phyloP scores from a whole-genome alignment of 1,140 invertebrate species.

The Gyrodactylus salaris region DNA sequence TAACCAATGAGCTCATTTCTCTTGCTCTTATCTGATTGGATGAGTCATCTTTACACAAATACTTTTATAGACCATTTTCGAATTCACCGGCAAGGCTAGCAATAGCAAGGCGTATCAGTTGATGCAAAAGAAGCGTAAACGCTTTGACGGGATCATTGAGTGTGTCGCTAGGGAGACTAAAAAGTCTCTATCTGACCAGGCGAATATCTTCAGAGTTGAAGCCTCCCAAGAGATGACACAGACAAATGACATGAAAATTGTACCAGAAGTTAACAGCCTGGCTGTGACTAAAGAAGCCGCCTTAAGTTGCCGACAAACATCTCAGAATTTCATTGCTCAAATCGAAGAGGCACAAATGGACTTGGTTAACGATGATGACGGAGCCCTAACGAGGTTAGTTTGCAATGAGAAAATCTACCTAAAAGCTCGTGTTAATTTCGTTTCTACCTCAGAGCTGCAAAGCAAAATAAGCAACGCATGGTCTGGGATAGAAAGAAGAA shows the following conservation, averaged over 20 bases:
- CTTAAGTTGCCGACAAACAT: not conserved
- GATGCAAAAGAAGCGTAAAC: conserved; percentile 24
- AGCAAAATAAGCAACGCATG: conserved; percentile 5
- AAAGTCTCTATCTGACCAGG: not conserved
- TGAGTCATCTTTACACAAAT: too few relatives aligned
- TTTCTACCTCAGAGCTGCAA: not conserved
- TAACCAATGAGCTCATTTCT: not conserved
- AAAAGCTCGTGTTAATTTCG: conserved; percentile 3
- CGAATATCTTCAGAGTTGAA: not conserved
- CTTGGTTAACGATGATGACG: not conserved
- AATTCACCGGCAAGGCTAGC: conserved; percentile 39
- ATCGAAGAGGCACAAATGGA: not conserved
- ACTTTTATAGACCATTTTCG: conserved; percentile 73
- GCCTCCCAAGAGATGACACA: not conserved
- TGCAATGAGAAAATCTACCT: not conserved
- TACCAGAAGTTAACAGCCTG: not conserved
- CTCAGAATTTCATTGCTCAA: not conserved
- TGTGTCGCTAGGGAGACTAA: not conserved
- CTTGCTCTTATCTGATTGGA: not conserved
- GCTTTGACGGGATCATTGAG: conserved; percentile 14
- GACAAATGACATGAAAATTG: not conserved
- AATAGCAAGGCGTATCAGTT: conserved; percentile 27
- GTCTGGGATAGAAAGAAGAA: conserved; percentile 51
- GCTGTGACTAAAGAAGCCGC: not conserved
- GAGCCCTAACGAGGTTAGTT: not conserved